A percentile compares a stretch with the other conserved stretches of the same genome.
Conservation (phyloP, 2,113 vertebrate genomes). For the Gracilinanus agilis region DNA sequence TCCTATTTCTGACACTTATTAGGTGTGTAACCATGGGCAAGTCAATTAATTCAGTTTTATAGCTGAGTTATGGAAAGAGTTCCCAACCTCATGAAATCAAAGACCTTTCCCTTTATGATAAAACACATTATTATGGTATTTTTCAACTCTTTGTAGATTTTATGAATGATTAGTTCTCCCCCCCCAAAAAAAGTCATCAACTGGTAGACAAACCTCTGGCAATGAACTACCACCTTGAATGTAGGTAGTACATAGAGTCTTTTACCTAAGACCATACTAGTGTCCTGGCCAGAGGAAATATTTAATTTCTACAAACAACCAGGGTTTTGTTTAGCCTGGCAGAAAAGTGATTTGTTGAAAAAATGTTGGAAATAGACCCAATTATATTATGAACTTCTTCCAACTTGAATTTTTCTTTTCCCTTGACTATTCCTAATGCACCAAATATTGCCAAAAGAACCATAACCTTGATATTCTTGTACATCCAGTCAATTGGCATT, state of each 20-base stretch:
- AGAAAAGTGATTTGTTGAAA: not conserved
- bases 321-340: fast-evolving
- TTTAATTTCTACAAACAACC: fast-evolving
- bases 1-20: not conserved
- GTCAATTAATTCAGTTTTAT: not conserved
- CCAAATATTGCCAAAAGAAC: not conserved
- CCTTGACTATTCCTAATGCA: not conserved
- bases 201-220: not conserved
- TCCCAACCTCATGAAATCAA: not conserved
- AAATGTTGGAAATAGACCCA: not conserved
- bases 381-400: not conserved
- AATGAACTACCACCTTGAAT: not conserved
- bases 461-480: not conserved
- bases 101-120: not conserved
- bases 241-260: not conserved
- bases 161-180: not conserved
- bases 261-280: not conserved
- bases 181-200: not conserved
- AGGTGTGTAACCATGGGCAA: not conserved
- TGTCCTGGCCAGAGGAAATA: fast-evolving
- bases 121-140: not conserved
- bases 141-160: not conserved
- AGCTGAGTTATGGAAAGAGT: not conserved
- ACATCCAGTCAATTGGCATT: not conserved
- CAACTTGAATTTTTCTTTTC: not conserved